Conservation (phyloP, 2,888 invertebrate genomes). For the Incurvaria masculella region DNA sequence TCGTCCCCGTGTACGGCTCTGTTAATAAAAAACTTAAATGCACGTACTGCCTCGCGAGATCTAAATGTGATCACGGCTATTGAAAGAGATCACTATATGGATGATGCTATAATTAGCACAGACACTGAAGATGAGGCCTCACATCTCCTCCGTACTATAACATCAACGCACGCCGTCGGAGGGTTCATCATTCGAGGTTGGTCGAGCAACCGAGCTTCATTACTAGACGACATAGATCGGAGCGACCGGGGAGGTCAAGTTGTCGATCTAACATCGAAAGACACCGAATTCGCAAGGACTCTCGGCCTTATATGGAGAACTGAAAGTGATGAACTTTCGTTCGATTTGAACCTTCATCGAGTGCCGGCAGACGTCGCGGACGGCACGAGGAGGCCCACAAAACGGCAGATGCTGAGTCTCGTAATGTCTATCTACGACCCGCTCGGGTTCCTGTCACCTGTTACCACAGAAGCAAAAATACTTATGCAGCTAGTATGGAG, state of each 20-base stretch:
- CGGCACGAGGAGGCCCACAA: neutral
- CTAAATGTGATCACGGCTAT: slow-evolving; percentile 4
- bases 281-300: neutral
- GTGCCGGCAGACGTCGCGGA: neutral
- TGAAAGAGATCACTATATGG: slow-evolving; percentile 9
- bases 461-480: neutral
- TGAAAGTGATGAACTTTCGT: neutral
- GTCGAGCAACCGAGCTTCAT: too few species aligned
- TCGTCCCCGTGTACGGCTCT: slow-evolving; percentile 13
- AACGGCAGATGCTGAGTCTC: neutral
- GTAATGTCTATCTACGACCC: neutral
- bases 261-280: too few species aligned
- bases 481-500: neutral
- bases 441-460: neutral
- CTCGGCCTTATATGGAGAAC: neutral
- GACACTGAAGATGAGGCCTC: slow-evolving; percentile 5
- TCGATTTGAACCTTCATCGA: slow-evolving; percentile 9
- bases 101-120: slow-evolving; percentile 10
- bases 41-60: too few species aligned
- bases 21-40: slow-evolving; percentile 12
- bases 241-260: too few species aligned
- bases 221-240: too few species aligned
- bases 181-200: too few species aligned
- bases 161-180: too few species aligned
- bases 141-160: neutral